These are phyloP conservation scores for Palythoa heliodiscus DNA, from an alignment of 92 coral and sea anemone species.

Conservation along the genomic window DNA sequence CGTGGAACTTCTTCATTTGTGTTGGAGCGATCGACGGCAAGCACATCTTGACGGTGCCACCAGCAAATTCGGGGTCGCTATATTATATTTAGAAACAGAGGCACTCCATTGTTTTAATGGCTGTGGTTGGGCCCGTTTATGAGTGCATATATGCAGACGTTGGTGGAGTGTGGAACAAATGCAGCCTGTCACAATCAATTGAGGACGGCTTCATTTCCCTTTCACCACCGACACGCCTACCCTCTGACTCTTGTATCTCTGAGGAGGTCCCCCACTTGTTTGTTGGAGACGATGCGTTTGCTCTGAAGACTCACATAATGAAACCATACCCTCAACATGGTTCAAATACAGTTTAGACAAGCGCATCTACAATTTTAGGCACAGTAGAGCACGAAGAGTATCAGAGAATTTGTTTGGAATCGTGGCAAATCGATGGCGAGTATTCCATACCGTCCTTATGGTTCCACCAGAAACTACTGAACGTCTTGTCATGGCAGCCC, in stretches of 20 bases:
- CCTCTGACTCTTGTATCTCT: slow-evolving; percentile 26
- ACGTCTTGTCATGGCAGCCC: slow-evolving; percentile 43
- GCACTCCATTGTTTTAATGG: slow-evolving; percentile 59
- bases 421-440: slow-evolving; percentile 55
- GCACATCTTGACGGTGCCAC: slow-evolving; percentile 51
- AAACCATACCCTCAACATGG: slow-evolving; percentile 62
- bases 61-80: slow-evolving; percentile 54
- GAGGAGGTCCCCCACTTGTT: slow-evolving; percentile 48
- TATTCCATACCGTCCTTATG: slow-evolving; percentile 32
- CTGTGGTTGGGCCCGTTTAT: slow-evolving; percentile 54
- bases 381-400: slow-evolving; percentile 57
- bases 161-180: slow-evolving; percentile 68
- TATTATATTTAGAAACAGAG: slow-evolving; percentile 53
- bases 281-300: slow-evolving; percentile 54
- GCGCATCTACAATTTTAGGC: slow-evolving; percentile 15
- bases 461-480: slow-evolving; percentile 46
- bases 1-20: slow-evolving; percentile 55
- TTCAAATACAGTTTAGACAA: slow-evolving; percentile 30
- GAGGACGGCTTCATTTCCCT: slow-evolving; percentile 50
- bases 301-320: slow-evolving; percentile 33
- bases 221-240: slow-evolving; percentile 55
- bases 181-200: slow-evolving; percentile 53
- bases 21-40: slow-evolving; percentile 70
- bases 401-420: slow-evolving; percentile 59
- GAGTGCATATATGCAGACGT: slow-evolving; percentile 51